Conservation (phyloP, 2,113 vertebrate species). For the Notarius quadriscutis region DNA sequence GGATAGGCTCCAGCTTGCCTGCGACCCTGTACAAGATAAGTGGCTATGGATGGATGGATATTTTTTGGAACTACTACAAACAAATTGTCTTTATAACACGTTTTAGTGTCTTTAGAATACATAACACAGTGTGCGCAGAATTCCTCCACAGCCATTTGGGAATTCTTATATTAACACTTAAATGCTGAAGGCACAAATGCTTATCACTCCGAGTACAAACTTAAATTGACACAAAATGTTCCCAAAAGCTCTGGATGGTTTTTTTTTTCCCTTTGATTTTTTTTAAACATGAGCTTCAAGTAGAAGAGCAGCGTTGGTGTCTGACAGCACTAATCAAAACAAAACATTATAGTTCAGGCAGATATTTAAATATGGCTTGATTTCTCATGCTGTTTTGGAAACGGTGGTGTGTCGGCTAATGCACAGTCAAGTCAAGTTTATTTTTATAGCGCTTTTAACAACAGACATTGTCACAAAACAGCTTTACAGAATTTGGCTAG, state of each 20-base stretch:
- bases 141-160: background rate
- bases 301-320: background rate
- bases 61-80: background rate
- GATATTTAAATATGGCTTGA: slow-evolving; percentile 46
- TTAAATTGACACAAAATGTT: background rate
- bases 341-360: slow-evolving; percentile 32
- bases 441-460: too few relatives aligned
- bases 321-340: slow-evolving; percentile 41
- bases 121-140: background rate
- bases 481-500: too few relatives aligned
- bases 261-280: background rate
- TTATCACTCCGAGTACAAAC: background rate
- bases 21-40: too few relatives aligned
- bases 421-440: background rate
- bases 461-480: too few relatives aligned
- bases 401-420: background rate
- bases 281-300: background rate
- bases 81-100: background rate
- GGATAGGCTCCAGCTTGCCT: too few relatives aligned
- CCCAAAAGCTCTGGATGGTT: background rate
- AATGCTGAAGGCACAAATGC: background rate
- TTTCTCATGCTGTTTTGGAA: slow-evolving; percentile 12
- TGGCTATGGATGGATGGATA: background rate
- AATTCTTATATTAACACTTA: background rate
- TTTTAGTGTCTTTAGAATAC: background rate